Conservation (phyloP, 2,113 vertebrate species). For the Pituophis catenifer region DNA sequence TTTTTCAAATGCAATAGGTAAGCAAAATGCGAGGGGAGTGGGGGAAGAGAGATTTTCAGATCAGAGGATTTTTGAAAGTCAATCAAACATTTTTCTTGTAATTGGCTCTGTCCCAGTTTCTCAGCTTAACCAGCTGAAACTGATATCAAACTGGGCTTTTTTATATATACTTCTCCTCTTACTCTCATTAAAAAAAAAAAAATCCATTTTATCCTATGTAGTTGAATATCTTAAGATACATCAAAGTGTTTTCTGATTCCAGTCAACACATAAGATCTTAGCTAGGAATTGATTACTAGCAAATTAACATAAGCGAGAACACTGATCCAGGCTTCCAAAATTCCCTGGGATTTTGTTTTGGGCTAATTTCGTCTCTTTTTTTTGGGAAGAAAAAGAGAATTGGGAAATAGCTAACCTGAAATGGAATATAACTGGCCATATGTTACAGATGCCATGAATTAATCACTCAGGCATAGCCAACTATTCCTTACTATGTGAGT, state of each 20-base stretch:
- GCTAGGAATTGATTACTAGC: neutral
- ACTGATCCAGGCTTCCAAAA: neutral
- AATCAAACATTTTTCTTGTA: neutral
- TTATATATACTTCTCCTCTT: neutral
- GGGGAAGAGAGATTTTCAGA: neutral
- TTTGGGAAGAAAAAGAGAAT: neutral
- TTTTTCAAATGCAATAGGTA: neutral
- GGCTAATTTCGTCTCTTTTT: neutral
- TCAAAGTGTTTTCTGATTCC: neutral
- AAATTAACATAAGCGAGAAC: neutral
- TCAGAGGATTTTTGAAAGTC: neutral
- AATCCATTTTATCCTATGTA: neutral
- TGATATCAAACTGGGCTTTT: neutral
- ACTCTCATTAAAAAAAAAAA: neutral
- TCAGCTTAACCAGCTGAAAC: neutral
- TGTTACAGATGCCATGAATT: neutral
- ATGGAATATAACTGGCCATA: neutral
- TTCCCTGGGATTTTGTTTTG: neutral
- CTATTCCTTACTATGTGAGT: conserved; percentile 9
- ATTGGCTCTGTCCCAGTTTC: too few relatives aligned
- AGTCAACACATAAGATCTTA: neutral
- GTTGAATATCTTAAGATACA: neutral
- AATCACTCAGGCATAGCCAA: neutral
- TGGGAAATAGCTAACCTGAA: neutral
- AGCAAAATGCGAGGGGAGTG: neutral